Conservation (phyloP, 2,113 vertebrate species). For the Dinomys branickii region DNA sequence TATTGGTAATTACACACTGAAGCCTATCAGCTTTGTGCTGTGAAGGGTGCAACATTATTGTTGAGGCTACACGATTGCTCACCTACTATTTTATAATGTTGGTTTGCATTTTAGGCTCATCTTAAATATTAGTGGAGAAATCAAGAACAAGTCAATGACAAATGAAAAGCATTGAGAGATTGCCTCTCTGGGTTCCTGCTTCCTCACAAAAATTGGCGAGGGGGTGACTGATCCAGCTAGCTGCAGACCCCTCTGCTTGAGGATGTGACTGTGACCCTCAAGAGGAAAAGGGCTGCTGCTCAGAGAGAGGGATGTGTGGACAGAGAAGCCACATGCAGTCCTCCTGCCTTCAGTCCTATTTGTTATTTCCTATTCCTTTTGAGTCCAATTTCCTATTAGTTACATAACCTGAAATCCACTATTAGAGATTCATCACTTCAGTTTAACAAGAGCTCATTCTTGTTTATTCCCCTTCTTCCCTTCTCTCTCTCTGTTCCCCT, state of each 20-base stretch:
- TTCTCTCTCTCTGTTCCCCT: background rate
- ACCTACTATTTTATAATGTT: constrained; percentile 64
- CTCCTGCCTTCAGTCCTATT: background rate
- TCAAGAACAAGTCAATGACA: background rate
- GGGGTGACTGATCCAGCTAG: background rate
- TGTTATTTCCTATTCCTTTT: background rate
- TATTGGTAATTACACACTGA: constrained; percentile 67
- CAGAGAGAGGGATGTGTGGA: accelerated
- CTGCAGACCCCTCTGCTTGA: background rate
- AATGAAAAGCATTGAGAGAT: background rate
- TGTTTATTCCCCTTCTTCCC: background rate
- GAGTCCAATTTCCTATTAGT: background rate
- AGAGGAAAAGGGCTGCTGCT: background rate
- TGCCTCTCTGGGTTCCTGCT: background rate
- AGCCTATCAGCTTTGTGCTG: constrained; percentile 59
- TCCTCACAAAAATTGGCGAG: background rate
- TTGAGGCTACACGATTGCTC: constrained; percentile 38
- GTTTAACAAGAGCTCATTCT: background rate
- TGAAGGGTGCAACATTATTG: constrained; percentile 36
- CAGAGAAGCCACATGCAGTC: background rate
- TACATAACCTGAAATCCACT: background rate
- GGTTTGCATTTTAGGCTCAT: constrained; percentile 5
- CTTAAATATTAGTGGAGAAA: background rate
- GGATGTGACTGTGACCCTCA: background rate
- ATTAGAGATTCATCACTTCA: background rate